These are phyloP conservation scores for Galerucella pusilla DNA, from an alignment of 2,888 invertebrate genomes.

Conservation along the genomic window DNA sequence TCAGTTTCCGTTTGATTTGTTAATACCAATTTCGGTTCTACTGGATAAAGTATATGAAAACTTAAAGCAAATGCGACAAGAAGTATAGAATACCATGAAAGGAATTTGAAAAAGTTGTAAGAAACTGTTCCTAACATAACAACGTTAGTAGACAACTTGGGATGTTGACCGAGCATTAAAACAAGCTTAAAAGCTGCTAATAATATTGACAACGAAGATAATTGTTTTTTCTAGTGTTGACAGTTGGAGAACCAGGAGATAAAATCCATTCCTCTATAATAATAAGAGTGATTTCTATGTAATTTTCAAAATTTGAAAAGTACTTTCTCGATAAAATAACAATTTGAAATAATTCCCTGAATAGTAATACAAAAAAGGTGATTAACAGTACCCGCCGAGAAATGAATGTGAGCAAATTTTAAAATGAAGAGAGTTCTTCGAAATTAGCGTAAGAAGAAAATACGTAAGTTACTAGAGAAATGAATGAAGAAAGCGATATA, in stretches of 20 bases:
- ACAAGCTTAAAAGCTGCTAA: conserved; percentile 82
- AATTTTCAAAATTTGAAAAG: conserved; percentile 77
- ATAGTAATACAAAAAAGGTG: conserved; percentile 71
- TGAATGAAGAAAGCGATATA: conserved; percentile 78
- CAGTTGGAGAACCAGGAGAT: conserved; percentile 64
- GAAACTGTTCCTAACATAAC: conserved; percentile 87
- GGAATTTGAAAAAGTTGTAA: conserved; percentile 81
- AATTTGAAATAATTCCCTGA: conserved; percentile 79
- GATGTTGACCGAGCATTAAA: conserved; percentile 82
- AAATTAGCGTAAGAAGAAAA: conserved; percentile 73
- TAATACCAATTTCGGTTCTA: conserved; percentile 57
- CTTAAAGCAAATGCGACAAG: conserved; percentile 85
- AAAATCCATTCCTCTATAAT: conserved; percentile 73
- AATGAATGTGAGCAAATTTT: not conserved
- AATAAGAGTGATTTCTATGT: conserved; percentile 78
- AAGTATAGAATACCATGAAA: conserved; percentile 82
- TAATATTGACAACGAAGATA: conserved; percentile 79
- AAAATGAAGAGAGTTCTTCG: conserved; percentile 54
- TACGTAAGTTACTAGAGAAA: conserved; percentile 76
- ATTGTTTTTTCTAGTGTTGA: conserved; percentile 71
- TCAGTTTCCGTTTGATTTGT: conserved; percentile 55
- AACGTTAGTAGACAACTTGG: conserved; percentile 82
- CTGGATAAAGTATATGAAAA: conserved; percentile 78
- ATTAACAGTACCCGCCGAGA: conserved; percentile 67
- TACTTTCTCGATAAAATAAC: conserved; percentile 76